Base-by-base conservation (phyloP, 1,140 invertebrate genomes). In the Drosophila orosa region DNA sequence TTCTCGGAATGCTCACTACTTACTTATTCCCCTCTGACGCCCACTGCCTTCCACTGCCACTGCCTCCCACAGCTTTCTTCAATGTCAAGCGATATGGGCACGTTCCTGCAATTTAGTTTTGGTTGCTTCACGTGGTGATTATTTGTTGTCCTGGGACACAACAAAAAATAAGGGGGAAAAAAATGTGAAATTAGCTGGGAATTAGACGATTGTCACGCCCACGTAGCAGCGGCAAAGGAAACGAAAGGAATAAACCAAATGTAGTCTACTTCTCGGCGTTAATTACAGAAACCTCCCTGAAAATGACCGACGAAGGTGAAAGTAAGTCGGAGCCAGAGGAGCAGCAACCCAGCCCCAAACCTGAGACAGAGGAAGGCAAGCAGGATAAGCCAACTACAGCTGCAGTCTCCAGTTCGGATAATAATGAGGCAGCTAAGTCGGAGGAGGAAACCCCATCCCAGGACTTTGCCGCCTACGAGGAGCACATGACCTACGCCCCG, bases 401-500 rank as follows among this genome's bases (percentile, higher is more conserved):
- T 24, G n/a, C 60, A 15, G 10, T 15, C 31, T 37, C 13, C 24
- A 54, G 31, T 5, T 29, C 33, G 13, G 24, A 42, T 24, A 19
- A 52, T 19, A 75, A 56, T 24, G 17, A 39, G 59, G n/a, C 48
- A 80, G 29, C 29, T 9, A 29, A 48, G 50, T 24, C 31, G 8
- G 25, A 31, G 13, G 24, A 54, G 5, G 45, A 25, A 37, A 45
- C 47, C 24, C 42, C 44, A 35, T 22, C 44, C 15, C 82, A 87
- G 50, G 78, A 90, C 17, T 89, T 84, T 69, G 74, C 83, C 5
- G 93, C 91, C 89, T 93, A 94, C 84, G 87, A 92, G 13, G 84
- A 93, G 89, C 92, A 94, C 92, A 92, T 95, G 19, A 85, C 80
- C 7, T 93, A 94, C 68, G 96, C 95, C 83, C 94, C 95, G 89